Evolutionary conservation across 2,888 invertebrate species (phyloP).

Genomic region (Iselma pallidipennis): DNA sequence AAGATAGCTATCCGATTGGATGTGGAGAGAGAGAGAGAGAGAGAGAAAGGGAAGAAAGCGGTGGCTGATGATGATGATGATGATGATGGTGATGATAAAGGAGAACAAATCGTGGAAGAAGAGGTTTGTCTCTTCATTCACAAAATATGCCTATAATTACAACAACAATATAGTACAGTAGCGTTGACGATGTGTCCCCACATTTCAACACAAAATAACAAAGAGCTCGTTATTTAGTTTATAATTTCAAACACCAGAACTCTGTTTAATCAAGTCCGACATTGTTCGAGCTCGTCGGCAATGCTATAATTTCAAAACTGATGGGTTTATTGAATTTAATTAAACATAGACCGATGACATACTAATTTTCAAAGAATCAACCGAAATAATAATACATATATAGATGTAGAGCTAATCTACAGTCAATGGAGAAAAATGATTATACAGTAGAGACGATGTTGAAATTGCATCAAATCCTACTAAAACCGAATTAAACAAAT

Average conservation of each 20-base stretch:
- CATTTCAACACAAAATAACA: constrained; percentile 30
- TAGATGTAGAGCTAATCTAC: background rate
- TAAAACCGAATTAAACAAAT: constrained; percentile 1
- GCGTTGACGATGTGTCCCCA: constrained; percentile 32
- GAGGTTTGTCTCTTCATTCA: constrained; percentile 29
- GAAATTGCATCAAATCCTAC: background rate
- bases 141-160: constrained; percentile 51
- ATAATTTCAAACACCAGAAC: constrained; percentile 33
- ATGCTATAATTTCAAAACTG: constrained; percentile 1
- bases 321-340: background rate
- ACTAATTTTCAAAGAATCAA: no score
- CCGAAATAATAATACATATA: no score
- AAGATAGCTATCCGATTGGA: constrained; percentile 51
- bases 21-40: no score
- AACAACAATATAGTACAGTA: constrained; percentile 11
- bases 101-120: constrained; percentile 22
- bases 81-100: background rate
- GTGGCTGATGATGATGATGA: no score
- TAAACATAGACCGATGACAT: background rate
- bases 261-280: constrained; percentile 29
- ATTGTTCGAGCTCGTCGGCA: constrained; percentile 24
- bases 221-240: constrained; percentile 41
- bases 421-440: background rate
- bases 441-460: background rate
- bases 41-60: no score